These are phyloP conservation scores for Drosophila kohkoa DNA, from an alignment of 1,140 invertebrate genomes.

Conservation along the genomic window DNA sequence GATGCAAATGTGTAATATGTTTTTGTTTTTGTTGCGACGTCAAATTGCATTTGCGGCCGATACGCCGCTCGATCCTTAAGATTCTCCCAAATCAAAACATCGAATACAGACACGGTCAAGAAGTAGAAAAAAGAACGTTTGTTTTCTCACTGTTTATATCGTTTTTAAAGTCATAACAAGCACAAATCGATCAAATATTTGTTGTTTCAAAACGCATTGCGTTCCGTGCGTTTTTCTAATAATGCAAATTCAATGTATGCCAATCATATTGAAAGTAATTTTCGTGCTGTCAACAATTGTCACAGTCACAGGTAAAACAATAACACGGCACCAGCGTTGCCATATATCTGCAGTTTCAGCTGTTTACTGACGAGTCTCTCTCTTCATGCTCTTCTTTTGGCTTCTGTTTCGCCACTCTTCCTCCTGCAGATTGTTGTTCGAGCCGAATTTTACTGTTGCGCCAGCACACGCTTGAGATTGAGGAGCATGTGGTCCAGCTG, in stretches of 20 bases:
- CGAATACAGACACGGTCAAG: constrained; percentile 16
- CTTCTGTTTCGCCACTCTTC: not conserved
- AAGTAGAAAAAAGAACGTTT: constrained; percentile 19
- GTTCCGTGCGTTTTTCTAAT: constrained; percentile 61
- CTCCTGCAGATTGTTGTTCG: constrained; percentile 79
- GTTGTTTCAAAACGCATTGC: constrained; percentile 15
- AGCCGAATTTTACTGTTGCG: constrained; percentile 83
- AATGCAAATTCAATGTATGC: constrained; percentile 72
- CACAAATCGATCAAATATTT: constrained; percentile 6
- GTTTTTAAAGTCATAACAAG: constrained; percentile 15
- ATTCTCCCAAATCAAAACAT: constrained; percentile 23
- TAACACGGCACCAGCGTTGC: constrained; percentile 37
- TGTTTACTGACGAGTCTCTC: constrained; percentile 26
- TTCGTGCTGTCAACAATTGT: constrained; percentile 85
- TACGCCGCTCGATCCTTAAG: constrained; percentile 72
- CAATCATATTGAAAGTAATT: constrained; percentile 77
- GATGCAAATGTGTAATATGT: constrained; percentile 76
- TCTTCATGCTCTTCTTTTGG: not conserved
- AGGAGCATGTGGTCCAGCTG: constrained; percentile 73
- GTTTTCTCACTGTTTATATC: not conserved
- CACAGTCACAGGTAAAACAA: constrained; percentile 77
- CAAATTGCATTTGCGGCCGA: constrained; percentile 74
- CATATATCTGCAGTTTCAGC: constrained; percentile 33
- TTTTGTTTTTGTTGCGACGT: constrained; percentile 76
- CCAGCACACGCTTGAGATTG: constrained; percentile 78